These are phyloP conservation scores for Epistrophella euchroma DNA, from an alignment of 2,888 invertebrate species.

Conservation along the genomic window DNA sequence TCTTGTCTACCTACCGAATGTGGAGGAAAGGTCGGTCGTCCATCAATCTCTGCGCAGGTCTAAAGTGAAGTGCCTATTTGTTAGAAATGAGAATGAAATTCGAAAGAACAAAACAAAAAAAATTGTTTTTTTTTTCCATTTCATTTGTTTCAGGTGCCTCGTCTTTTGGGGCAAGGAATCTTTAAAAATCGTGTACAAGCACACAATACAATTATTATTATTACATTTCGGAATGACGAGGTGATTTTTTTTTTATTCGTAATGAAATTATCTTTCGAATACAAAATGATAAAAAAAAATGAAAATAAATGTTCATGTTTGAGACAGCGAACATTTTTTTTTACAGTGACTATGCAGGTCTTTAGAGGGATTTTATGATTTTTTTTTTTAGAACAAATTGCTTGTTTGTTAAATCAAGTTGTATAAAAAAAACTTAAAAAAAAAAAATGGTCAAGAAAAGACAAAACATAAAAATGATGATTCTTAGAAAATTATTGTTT, in stretches of 20 bases:
- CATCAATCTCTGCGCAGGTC: slow-evolving; percentile 70
- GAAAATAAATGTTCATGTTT: slow-evolving; percentile 36
- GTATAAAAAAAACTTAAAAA: no score
- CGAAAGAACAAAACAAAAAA: slow-evolving; percentile 24
- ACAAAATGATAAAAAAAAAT: background rate
- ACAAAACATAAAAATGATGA: slow-evolving; percentile 26
- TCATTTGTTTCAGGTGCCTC: slow-evolving; percentile 57
- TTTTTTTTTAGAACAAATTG: slow-evolving; percentile 71
- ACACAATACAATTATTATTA: slow-evolving; percentile 74
- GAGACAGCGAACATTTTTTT: slow-evolving; percentile 31
- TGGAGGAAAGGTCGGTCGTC: slow-evolving; percentile 66
- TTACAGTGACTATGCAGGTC: slow-evolving; percentile 52
- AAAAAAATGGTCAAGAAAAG: slow-evolving; percentile 38
- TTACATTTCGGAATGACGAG: slow-evolving; percentile 71
- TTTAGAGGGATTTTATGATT: slow-evolving; percentile 51
- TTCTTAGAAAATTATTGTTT: slow-evolving; percentile 53
- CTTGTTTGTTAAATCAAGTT: slow-evolving; percentile 62
- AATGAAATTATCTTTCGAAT: slow-evolving; percentile 63
- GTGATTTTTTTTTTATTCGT: slow-evolving; percentile 69
- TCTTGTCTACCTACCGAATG: slow-evolving; percentile 52
- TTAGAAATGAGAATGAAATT: slow-evolving; percentile 69
- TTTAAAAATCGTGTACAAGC: slow-evolving; percentile 73
- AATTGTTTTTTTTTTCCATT: slow-evolving; percentile 23
- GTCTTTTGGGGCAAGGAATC: slow-evolving; percentile 40
- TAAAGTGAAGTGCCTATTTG: slow-evolving; percentile 71